Evolutionary conservation across 2,113 vertebrate species (phyloP), one percentile per base, ranked within the genome.

Genomic region (Zootoca vivipara): DNA sequence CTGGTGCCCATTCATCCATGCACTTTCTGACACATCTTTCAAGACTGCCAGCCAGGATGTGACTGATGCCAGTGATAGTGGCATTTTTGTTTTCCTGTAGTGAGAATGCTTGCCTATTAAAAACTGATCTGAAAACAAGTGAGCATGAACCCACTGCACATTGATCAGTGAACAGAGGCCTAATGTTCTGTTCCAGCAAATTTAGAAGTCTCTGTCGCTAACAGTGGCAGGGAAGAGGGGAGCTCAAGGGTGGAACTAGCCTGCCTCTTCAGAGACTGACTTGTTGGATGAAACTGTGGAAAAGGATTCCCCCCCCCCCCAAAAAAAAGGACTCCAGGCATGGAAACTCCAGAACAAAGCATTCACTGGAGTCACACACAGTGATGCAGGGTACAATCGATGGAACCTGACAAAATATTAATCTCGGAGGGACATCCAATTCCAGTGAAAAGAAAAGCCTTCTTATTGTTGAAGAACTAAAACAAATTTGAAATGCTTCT

Each of bases 321-420:
- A 85, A 91, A 94, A 52, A 52, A 5, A 62, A 62, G 90, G 85
- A 94, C 92, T 90, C 56, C 46, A 91, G 38, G 62, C 33, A 70
- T 90, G 82, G 92, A 91, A 90, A 87, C 87, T 90, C 52, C 89
- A 64, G 81, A 81, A 42, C 83, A 91, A 89, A 90, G n/a, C 35
- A 62, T 80, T 5, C 75, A 83, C 78, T 89, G 46, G 33, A 69
- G 4, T 40, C 33, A 58, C 52, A 85, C 30, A 85, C 85, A 38
- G 35, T 78, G 40, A 69, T 78, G 82, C 33, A 38, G 20, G 9
- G n/a, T 56, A n/a, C 46, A 84, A 86, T 30, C 74, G 70, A 87
- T 38, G 78, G 92, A 92, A 90, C 22, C 26, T 26, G 58, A 65
- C 62, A 62, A 83, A 91, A 79, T 72, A 90, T 88, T 30, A 85